Evolutionary conservation across 2,797 vertebrate genomes (phyloP), one percentile per base, ranked within the genome.

Genomic region (Lepidocolaptes lacrymiger): DNA sequence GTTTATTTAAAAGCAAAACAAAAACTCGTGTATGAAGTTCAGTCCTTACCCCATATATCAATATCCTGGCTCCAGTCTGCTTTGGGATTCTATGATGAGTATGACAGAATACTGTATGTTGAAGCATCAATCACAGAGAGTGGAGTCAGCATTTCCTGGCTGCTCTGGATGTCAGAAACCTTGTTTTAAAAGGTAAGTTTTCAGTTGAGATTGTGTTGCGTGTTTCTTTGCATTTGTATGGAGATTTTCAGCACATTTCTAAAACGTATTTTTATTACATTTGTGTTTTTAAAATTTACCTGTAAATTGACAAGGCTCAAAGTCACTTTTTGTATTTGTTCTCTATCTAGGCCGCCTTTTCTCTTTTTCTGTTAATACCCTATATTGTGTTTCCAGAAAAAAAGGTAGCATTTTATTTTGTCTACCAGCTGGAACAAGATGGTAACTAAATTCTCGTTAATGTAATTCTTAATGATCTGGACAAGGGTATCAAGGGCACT

Each of bases 131-230:
- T 97, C 91, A 96, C 52, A 58, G 97, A 98, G 97, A 97, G 97
- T 91, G 97, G 97, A 97, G 96, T 97, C 95, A 97, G 97, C 97
- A 97, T 96, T 97, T 97, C 96, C 90, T 96, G 96, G 96, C 96
- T 98, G 97, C 97, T 97, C 91, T 97, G 97, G 97, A 98, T 97
- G 96, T 97, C 97, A 98, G 97, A 96, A 97, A 96, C 84, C 94
- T 96, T 79, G n/a, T 89, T 91, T 75, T 85, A 63, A 89, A 93
- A 98, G 97, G 98, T 98, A 97, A 97, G 97, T 95, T 91, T 97
- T 76, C 93, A 79, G 54, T 24, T 83, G 44, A 92, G 44, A 96
- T 81, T 85, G 21, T 83, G 54, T 92, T 94, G 37, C 88, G 80
- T 96, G 73, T 48, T 44, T 96, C 81, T 93, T 43, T 85, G 9